A percentile compares a stretch with the other conserved stretches of the same genome.
phyloP scores from a whole-genome alignment of 2,797 vertebrate species.

The Macrochelys suwanniensis region DNA sequence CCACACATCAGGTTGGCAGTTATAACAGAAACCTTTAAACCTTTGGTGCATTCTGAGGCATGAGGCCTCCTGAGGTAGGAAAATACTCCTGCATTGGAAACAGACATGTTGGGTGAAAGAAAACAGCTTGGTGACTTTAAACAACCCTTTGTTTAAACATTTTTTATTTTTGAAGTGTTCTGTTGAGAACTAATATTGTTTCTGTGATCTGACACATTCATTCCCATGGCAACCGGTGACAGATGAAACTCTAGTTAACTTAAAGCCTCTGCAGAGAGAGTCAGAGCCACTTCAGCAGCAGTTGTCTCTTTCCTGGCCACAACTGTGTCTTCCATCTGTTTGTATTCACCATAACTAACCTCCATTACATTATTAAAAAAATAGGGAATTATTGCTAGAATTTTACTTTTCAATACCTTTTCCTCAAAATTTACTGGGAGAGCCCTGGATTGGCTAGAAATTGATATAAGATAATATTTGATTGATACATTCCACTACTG shows the following conservation, averaged over 20 bases:
- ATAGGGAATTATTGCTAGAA: background rate
- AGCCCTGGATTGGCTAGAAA: slow-evolving; percentile 12
- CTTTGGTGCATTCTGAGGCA: background rate
- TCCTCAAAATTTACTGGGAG: background rate
- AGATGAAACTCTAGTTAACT: background rate
- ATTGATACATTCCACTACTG: background rate
- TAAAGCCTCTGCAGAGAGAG: background rate
- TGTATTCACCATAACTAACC: background rate
- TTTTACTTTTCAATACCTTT: slow-evolving; percentile 7
- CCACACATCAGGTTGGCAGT: background rate
- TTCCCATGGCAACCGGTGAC: background rate
- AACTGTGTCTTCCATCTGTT: accelerated
- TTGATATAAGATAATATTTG: background rate
- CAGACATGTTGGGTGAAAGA: background rate
- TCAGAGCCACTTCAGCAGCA: background rate
- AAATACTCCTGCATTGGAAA: background rate
- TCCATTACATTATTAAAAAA: background rate
- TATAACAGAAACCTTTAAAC: background rate
- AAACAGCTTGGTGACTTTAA: background rate
- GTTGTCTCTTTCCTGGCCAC: background rate
- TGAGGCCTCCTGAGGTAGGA: background rate
- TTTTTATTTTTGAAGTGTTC: background rate
- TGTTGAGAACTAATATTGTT: background rate
- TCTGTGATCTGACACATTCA: background rate
- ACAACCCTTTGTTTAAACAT: background rate